Evolutionary conservation across 2,888 invertebrate genomes (phyloP).

Genomic region (Tridacna gigas): DNA sequence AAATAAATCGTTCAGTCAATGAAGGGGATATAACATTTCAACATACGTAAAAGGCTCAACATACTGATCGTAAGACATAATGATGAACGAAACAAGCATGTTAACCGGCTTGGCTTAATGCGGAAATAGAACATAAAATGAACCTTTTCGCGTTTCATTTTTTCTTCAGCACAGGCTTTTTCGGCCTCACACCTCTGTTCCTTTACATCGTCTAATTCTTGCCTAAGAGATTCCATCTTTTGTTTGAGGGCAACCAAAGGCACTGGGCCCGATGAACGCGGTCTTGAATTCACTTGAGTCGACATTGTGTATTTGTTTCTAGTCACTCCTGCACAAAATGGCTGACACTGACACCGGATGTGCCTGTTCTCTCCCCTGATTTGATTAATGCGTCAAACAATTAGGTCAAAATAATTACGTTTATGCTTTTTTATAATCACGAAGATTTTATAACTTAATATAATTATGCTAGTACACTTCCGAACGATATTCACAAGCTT

Average conservation of each 20-base stretch:
- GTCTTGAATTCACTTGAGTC: neutral
- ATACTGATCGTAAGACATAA: too few species aligned
- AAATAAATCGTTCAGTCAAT: too few species aligned
- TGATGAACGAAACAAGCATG: too few species aligned
- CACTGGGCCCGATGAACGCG: neutral
- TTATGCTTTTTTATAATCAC: too few species aligned
- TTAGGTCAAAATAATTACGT: neutral
- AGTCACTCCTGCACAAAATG: conserved; percentile 50
- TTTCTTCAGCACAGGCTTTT: conserved; percentile 86
- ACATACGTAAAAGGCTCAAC: too few species aligned
- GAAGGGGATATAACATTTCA: too few species aligned
- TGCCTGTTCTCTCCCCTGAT: neutral
- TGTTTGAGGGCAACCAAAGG: conserved; percentile 99
- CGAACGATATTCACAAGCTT: too few species aligned
- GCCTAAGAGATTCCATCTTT: conserved; percentile 99
- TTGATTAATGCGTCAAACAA: conserved; percentile 20
- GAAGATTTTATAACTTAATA: too few species aligned
- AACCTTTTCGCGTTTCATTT: conserved; percentile 47
- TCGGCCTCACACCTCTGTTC: conserved; percentile 99
- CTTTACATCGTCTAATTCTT: conserved; percentile 99
- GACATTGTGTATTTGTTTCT: conserved; percentile 13
- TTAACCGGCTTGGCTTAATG: conserved; percentile 10
- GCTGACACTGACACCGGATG: conserved; percentile 62
- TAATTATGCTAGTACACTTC: too few species aligned
- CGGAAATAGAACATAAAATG: conserved; percentile 59